Percentiles rank a stretch among this genome's conserved stretches.
Conservation (phyloP, 2,113 vertebrate species). For the Arothron firmamentum region DNA sequence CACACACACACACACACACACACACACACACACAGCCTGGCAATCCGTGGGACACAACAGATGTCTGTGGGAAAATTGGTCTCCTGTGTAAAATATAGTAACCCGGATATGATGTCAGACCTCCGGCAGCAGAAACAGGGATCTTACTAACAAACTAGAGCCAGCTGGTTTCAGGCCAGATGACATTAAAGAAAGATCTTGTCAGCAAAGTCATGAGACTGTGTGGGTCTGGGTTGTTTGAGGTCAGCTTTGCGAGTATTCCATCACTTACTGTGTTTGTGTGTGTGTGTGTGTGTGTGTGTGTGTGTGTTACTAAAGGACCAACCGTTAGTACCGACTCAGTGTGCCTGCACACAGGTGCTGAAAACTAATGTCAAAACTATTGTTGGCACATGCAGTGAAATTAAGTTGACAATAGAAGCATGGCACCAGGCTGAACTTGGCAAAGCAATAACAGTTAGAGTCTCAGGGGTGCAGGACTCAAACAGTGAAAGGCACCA, state of each 20-base stretch:
- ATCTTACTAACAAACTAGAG: conserved; percentile 13
- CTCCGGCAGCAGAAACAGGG: conserved; percentile 51
- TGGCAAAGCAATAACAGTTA: neutral
- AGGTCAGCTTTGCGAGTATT: neutral
- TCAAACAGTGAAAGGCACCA: neutral
- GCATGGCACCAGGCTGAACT: conserved; percentile 5
- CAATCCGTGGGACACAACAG: conserved; percentile 51
- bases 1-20: conserved; percentile 3
- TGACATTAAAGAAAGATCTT: conserved; percentile 24
- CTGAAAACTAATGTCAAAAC: conserved; percentile 20
- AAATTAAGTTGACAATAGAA: conserved; percentile 24
- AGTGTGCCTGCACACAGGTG: conserved; percentile 10
- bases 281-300: conserved; percentile 9
- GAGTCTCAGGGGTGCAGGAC: neutral
- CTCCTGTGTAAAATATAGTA: conserved; percentile 53
- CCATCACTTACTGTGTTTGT: neutral
- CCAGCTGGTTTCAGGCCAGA: conserved; percentile 22
- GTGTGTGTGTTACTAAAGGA: conserved; percentile 23
- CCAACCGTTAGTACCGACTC: conserved; percentile 49
- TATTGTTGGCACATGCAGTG: conserved; percentile 6
- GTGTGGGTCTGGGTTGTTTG: conserved; percentile 2
- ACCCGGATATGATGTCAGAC: conserved; percentile 61
- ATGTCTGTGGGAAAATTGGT: conserved; percentile 70
- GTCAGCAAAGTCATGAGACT: conserved; percentile 19
- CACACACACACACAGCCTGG: conserved; percentile 17